Evolutionary conservation across 2,888 invertebrate species (phyloP).

Genomic region (Orthosia cruda): DNA sequence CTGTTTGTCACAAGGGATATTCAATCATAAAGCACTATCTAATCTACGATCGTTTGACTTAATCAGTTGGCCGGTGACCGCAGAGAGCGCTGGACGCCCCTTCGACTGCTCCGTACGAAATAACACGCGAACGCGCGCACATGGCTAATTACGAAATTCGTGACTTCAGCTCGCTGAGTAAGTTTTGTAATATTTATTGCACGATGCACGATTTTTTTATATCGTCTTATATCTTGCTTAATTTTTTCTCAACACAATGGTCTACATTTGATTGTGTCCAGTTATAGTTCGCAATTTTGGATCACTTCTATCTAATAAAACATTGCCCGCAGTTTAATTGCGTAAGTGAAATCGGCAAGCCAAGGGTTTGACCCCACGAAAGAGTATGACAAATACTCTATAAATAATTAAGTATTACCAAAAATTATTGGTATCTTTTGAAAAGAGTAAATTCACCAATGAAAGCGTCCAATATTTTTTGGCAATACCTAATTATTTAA

Average conservation of each 20-base stretch:
- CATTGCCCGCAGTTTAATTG: constrained; percentile 1
- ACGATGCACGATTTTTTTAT: constrained; percentile 5
- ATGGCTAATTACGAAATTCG: constrained; percentile 86
- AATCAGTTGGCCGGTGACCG: constrained; percentile 88
- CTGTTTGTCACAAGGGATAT: constrained; percentile 75
- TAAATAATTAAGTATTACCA: no score
- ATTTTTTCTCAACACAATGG: not conserved
- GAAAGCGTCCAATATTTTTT: no score
- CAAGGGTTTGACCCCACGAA: no score
- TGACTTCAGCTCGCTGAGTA: constrained; percentile 84
- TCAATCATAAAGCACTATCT: constrained; percentile 84
- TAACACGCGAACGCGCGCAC: constrained; percentile 64
- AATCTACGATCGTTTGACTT: constrained; percentile 86
- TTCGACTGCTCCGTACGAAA: constrained; percentile 38
- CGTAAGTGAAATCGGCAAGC: no score
- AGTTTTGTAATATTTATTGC: constrained; percentile 71
- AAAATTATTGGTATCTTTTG: no score
- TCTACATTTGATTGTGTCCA: constrained; percentile 12
- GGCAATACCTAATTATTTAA: no score
- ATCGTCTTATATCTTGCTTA: constrained; percentile 10
- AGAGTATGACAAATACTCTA: no score
- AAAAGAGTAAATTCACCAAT: no score
- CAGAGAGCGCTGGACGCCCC: constrained; percentile 74
- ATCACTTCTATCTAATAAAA: constrained; percentile 32
- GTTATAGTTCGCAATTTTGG: constrained; percentile 39